phyloP scores from a whole-genome alignment of 2,113 vertebrate genomes.

The Anas platyrhynchos region DNA sequence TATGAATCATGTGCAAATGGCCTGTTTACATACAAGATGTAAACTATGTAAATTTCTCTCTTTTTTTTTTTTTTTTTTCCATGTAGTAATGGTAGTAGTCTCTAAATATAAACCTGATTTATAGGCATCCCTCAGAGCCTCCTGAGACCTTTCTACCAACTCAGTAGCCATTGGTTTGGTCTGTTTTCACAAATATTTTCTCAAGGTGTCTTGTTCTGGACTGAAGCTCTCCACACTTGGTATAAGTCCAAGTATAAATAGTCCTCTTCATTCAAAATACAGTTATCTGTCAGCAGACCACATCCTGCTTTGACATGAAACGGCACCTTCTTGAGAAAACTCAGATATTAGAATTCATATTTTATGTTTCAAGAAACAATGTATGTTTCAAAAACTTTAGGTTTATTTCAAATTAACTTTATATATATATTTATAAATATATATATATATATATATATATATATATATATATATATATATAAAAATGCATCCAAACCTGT shows the following conservation, averaged over 20 bases:
- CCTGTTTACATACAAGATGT: slow-evolving; percentile 1
- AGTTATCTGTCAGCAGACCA: background rate
- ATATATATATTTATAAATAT: too few relatives aligned
- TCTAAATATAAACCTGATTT: background rate
- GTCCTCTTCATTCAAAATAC: background rate
- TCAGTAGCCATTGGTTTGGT: background rate
- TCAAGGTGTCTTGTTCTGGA: background rate
- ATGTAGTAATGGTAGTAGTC: background rate
- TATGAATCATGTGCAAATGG: slow-evolving; percentile 46
- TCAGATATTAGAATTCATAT: background rate
- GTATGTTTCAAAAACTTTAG: background rate
- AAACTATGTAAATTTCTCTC: background rate
- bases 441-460: background rate
- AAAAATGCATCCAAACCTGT: background rate
- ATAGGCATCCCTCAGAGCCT: background rate
- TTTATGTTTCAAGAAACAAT: background rate
- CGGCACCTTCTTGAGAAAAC: background rate
- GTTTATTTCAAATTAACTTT: background rate
- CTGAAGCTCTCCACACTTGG: background rate
- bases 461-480: background rate
- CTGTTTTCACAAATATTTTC: background rate
- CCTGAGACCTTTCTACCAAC: background rate
- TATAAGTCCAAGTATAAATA: background rate
- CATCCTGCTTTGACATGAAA: background rate
- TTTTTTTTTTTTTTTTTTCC: background rate